Base-by-base conservation (phyloP, 2,888 invertebrate genomes). In the Podotricha telesiphe region DNA sequence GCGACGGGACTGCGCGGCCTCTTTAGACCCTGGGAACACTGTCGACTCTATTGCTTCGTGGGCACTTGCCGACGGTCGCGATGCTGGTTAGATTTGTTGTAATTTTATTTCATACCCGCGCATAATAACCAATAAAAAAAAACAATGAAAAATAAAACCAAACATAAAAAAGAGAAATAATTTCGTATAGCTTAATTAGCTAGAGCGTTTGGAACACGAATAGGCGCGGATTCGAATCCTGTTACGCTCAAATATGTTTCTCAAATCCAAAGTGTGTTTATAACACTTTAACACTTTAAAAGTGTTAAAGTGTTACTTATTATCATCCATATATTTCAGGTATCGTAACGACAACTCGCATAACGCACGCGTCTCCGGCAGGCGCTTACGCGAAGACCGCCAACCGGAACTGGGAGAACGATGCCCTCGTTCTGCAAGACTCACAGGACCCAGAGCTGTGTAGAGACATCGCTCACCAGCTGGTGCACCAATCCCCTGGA, bases 341-440 rank as follows among this genome's bases (percentile, higher is more conserved):
- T 0, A 84, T 95, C n/a, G 96, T 97, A 22, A 97, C 97, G 11
- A 96, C 96, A 1, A 95, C 96, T 0, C 93, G 96, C 67, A 94
- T 97, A 0, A 97, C 97, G 0, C 96, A 97, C 82, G 97, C 96
- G 3, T 96, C 96, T 0, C 96, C 96, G 0, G 96, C 95, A 0
- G 87, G 94, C 0, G 74, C 78, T 11, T 80, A 95, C 82, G 96
- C 96, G 0, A 95, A 95, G 80, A 87, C 93, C 0, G 95, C 96
- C 0, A 87, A 95, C 74, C 93, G 96, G 50, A 93, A 95, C 79
- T 97, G 96, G 96, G 96, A 97, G 87, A 94, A 91, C 77, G 96
- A 96, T 82, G 91, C 89, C 0, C 94, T 94, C 63, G 88, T 95
- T 3, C 68, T 53, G 2, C 73, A 11, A 0, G 77, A 70, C 45